These are phyloP conservation scores for Geophilus truncorum DNA, from an alignment of 2,888 invertebrate genomes.

Conservation along the genomic window DNA sequence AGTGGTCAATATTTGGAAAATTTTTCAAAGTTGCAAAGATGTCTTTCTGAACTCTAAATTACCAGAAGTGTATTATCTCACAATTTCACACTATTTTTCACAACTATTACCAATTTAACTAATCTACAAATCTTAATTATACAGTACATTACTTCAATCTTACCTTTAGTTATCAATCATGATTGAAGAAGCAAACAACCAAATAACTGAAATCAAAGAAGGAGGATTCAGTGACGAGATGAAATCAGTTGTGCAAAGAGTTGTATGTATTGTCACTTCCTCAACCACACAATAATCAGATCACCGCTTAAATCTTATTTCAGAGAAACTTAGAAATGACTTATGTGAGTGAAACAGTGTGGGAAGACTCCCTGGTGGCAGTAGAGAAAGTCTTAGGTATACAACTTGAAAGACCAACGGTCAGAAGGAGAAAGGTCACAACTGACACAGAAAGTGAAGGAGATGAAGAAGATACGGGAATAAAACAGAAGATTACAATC, in stretches of 20 bases:
- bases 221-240: background rate
- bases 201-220: background rate
- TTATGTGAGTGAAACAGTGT: background rate
- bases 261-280: background rate
- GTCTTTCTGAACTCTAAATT: too few relatives aligned
- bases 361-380: background rate
- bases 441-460: background rate
- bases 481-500: background rate
- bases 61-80: too few relatives aligned
- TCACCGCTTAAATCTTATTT: background rate
- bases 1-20: too few relatives aligned
- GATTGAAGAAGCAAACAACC: background rate
- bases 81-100: too few relatives aligned
- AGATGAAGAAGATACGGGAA: background rate
- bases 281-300: too few relatives aligned
- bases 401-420: background rate
- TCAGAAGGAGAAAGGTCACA: background rate
- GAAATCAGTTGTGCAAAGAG: background rate
- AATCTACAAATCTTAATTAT: too few relatives aligned
- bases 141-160: too few relatives aligned
- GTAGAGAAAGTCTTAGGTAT: background rate
- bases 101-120: too few relatives aligned
- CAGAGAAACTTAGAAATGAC: background rate
- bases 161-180: background rate
- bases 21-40: too few relatives aligned